Evolutionary conservation across 2,797 vertebrate species (phyloP).

Genomic region (Sebastes jordani): DNA sequence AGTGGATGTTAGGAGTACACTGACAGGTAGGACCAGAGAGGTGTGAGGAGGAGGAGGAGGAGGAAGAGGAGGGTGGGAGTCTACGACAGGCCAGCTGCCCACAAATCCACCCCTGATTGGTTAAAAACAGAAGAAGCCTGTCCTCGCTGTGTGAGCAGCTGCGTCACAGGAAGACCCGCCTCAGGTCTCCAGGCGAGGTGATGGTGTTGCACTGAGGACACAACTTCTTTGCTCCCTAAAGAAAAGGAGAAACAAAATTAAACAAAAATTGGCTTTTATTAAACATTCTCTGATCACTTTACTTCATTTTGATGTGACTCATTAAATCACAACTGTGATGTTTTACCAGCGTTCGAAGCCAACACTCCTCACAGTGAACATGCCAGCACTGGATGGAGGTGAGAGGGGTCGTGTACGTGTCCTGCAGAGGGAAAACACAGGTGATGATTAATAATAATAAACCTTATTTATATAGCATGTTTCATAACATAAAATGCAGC

Average conservation of each 20-base stretch:
- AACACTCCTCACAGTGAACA: slow-evolving; percentile 89
- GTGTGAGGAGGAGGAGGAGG: slow-evolving; percentile 12
- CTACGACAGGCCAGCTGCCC: slow-evolving; percentile 77
- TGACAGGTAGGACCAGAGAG: slow-evolving; percentile 18
- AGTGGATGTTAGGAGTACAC: slow-evolving; percentile 22
- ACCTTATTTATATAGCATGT: too few relatives aligned
- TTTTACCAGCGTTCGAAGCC: slow-evolving; percentile 86
- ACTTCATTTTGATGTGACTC: neutral
- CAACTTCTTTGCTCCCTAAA: slow-evolving; percentile 87
- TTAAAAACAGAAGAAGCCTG: slow-evolving; percentile 41
- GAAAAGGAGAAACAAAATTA: neutral
- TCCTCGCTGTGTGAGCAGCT: neutral
- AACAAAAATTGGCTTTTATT: neutral
- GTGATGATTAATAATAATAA: neutral
- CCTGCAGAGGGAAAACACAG: slow-evolving; percentile 65
- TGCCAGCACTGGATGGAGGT: slow-evolving; percentile 91
- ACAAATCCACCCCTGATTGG: slow-evolving; percentile 60
- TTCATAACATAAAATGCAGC: too few relatives aligned
- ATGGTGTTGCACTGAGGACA: slow-evolving; percentile 90
- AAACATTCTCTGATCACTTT: neutral
- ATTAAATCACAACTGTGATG: neutral
- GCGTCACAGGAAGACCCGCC: slow-evolving; percentile 85
- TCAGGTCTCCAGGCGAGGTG: slow-evolving; percentile 87
- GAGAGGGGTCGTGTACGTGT: slow-evolving; percentile 84
- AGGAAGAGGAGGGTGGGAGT: slow-evolving; percentile 34